Evolutionary conservation across 2,113 vertebrate species (phyloP).

Genomic region (Cinclus cinclus): DNA sequence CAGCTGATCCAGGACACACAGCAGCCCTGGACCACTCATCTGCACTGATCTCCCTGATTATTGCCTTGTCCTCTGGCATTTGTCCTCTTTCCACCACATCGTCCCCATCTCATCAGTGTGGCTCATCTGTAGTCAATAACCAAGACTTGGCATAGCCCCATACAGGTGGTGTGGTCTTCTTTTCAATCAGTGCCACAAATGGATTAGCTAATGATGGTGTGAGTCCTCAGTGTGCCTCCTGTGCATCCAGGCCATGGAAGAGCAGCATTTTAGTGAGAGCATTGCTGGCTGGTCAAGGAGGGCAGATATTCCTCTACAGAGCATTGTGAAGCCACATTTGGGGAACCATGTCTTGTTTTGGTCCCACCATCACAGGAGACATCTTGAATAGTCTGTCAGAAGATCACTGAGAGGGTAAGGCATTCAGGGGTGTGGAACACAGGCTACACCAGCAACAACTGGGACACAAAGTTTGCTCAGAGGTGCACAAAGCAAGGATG

Average conservation of each 20-base stretch:
- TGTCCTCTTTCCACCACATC: not conserved
- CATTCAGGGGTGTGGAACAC: not conserved
- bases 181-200: not conserved
- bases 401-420: not conserved
- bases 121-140: rapidly evolving
- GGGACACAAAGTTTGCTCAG: not conserved
- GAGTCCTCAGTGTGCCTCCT: not conserved
- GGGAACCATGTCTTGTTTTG: not conserved
- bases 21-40: not conserved
- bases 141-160: not conserved
- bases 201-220: not conserved
- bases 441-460: not conserved
- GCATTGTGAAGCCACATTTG: not conserved
- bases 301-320: not conserved
- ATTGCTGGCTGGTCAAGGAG: not conserved
- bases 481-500: not conserved
- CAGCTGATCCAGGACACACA: not conserved
- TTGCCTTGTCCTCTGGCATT: not conserved
- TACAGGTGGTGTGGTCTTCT: not conserved
- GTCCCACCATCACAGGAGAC: not conserved
- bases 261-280: not conserved
- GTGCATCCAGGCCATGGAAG: rapidly evolving
- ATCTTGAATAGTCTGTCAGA: not conserved
- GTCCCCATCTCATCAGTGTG: not conserved
- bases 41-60: not conserved